These are phyloP conservation scores for Tokudaia tokunoshimensis DNA, from an alignment of 2,797 vertebrate species.

Conservation along the genomic window DNA sequence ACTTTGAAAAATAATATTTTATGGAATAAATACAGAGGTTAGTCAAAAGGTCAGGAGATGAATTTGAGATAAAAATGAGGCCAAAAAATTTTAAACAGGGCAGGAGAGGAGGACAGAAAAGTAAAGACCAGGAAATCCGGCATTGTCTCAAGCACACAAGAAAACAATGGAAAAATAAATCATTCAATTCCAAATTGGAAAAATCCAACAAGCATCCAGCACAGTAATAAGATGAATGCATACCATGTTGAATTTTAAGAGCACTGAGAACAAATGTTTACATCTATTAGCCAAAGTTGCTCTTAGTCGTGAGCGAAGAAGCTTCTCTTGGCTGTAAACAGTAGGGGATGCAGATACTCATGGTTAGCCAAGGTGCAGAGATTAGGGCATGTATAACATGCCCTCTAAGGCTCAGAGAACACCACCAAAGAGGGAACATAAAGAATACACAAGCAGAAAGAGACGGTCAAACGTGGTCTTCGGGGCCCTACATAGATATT, in stretches of 20 bases:
- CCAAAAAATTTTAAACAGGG: neutral
- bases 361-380: neutral
- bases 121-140: neutral
- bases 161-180: neutral
- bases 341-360: neutral
- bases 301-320: neutral
- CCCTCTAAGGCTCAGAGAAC: too few species aligned
- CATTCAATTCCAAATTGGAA: neutral
- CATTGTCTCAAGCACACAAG: neutral
- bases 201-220: neutral
- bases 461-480: neutral
- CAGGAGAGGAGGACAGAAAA: neutral
- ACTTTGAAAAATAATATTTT: neutral
- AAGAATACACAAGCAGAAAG: neutral
- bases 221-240: neutral
- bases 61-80: neutral
- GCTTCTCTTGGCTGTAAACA: neutral
- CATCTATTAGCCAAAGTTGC: neutral
- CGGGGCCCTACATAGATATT: too few species aligned
- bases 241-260: slow-evolving; percentile 4
- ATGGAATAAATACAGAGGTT: neutral
- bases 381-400: neutral
- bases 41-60: neutral
- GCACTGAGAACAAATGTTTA: neutral
- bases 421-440: neutral